Evolutionary conservation across 92 coral and sea anemone genomes (phyloP), one percentile per base, ranked within the genome.

Genomic region (Blastomussa wellsi): DNA sequence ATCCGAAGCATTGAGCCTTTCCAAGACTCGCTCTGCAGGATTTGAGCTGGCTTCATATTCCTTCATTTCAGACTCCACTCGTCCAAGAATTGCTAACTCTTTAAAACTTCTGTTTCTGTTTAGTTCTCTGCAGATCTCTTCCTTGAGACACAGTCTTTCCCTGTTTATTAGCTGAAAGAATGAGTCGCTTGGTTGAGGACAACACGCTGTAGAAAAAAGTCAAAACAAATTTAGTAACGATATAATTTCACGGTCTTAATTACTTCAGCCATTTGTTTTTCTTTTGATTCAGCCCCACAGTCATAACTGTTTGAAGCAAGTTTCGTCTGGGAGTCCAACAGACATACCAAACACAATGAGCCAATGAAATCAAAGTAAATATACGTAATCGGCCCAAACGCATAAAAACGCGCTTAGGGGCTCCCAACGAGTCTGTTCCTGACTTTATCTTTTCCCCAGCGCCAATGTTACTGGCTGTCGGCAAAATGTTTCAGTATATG

Each of bases 91-190:
- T 5, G 80, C 80, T 44, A 75, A 47, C 2, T 60, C 60, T 66
- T 28, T 83, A 9, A 15, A 83, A 33, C 47, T 22, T 37, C 31
- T 85, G 87, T 89, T 22, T 37, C 31, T 85, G 87, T 89, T 76
- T 1, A 91, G 86, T 68, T 91, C 91, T 68, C 70, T 87, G 72
- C 93, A 91, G 33, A 91, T 88, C 22, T 87, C 80, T 39, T 82
- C 84, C 48, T 82, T 78, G 5, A 91, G 86, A 59, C 93, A 91
- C 32, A 67, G 74, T 76, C 91, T 64, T 26, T 91, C 93, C 65
- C 55, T 74, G 53, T 82, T 62, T 20, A 91, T 91, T 20, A 91
- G 86, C 35, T 84, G 72, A 87, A 87, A 91, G 48, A 91, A 79
- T 24, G 83, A 83, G 55, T 91, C 89, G 16, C 57, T 62, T 15